Evolutionary conservation across 2,797 vertebrate genomes (phyloP).

Genomic region (Nannoperca australis): DNA sequence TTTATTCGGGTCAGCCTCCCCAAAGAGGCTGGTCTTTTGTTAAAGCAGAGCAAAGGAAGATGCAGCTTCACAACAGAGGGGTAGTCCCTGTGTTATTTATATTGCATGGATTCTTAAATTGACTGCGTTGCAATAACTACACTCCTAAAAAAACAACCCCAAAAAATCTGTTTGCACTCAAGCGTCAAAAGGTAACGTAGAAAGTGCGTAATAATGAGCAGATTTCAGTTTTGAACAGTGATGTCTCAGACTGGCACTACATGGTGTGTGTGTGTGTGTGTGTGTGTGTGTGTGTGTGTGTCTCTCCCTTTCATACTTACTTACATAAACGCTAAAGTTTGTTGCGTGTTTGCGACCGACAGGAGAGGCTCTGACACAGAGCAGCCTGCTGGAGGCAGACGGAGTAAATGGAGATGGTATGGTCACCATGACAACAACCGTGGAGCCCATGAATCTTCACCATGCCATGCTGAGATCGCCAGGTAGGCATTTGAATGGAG

Average conservation of each 20-base stretch:
- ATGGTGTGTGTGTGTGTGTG: neutral
- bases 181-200: slow-evolving; percentile 10
- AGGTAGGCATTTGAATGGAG: slow-evolving; percentile 76
- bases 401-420: slow-evolving; percentile 87
- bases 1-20: slow-evolving; percentile 74
- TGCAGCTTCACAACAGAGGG: slow-evolving; percentile 50
- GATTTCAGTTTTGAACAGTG: neutral
- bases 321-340: slow-evolving; percentile 19
- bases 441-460: slow-evolving; percentile 92
- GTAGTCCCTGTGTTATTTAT: slow-evolving; percentile 56
- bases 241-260: neutral
- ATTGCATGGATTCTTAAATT: slow-evolving; percentile 52
- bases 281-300: neutral
- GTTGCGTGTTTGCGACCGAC: slow-evolving; percentile 55
- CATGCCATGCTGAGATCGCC: slow-evolving; percentile 93
- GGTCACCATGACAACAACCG: slow-evolving; percentile 90
- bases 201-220: slow-evolving; percentile 10
- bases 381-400: slow-evolving; percentile 93
- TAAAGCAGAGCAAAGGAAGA: slow-evolving; percentile 61
- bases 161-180: neutral
- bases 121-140: slow-evolving; percentile 32
- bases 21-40: slow-evolving; percentile 66
- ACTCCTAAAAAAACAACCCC: slow-evolving; percentile 18
- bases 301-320: neutral
- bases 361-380: slow-evolving; percentile 92